Percentiles rank a stretch among this genome's conserved stretches.
These are phyloP conservation scores for Hafferia zeledoni DNA, from an alignment of 2,797 vertebrate genomes.

Conservation along the genomic window DNA sequence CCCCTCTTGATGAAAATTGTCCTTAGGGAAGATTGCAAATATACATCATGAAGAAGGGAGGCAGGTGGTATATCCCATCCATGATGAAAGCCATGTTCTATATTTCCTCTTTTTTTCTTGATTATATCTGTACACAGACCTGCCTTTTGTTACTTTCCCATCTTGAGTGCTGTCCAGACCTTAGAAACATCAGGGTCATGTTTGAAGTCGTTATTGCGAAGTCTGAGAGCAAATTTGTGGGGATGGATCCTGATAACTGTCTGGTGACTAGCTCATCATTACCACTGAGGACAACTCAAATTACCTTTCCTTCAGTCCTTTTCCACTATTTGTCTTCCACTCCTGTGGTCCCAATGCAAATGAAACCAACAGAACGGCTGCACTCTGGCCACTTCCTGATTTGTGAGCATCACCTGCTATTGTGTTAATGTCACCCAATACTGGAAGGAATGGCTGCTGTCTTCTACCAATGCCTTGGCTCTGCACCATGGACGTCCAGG, in stretches of 20 bases:
- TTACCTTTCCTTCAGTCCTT: neutral
- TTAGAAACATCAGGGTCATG: neutral
- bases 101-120: neutral
- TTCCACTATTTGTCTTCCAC: neutral
- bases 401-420: neutral
- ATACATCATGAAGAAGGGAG: neutral
- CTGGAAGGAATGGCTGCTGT: neutral
- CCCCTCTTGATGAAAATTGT: neutral
- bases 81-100: neutral
- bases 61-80: neutral
- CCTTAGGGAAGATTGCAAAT: neutral
- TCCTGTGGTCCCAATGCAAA: neutral
- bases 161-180: neutral
- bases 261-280: neutral
- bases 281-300: rapidly evolving
- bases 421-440: neutral
- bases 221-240: neutral
- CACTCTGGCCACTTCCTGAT: neutral
- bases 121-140: neutral
- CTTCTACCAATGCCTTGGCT: neutral
- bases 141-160: neutral
- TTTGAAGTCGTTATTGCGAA: neutral
- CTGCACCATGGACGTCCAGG: neutral
- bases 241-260: neutral
- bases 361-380: neutral